Evolutionary conservation across 2,888 invertebrate species (phyloP), one percentile per base, ranked within the genome.

Genomic region (Dermolepida albohirtum): DNA sequence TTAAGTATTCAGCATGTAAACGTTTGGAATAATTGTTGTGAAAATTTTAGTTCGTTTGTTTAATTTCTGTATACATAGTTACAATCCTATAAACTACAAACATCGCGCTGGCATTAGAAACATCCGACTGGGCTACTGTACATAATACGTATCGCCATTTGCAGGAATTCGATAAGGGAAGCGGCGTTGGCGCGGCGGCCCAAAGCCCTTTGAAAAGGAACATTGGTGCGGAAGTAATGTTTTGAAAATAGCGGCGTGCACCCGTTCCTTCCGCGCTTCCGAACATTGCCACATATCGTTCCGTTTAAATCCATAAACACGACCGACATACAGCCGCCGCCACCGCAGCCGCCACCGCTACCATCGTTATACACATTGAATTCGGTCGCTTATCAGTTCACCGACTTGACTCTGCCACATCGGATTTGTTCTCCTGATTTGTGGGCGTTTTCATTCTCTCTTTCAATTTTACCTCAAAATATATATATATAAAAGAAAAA

Each of bases 151-250:
- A 80, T 79, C 76, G 76, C 76, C 75, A 75, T 79, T 79, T 74
- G 77, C 74, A 74, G 76, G 77, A 73, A 76, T 78, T 78, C 77
- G 80, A 79, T 79, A 79, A 80, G 78, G 78, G 76, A 75, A 34
- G 34, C 34, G 34, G 34, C 6, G 34, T 34, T 34, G 34, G 10
- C 34, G 34, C 34, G 34, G 75, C 70, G 66, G 74, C 71, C 76
- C 69, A 6, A 8, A 10, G 10, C 72, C 72, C 76, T 77, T 76
- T 79, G 75, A 80, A 79, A 80, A 77, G 79, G 74, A 73, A 77
- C 78, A 76, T 75, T 76, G 79, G 76, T 76, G 80, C 75, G 79
- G 80, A 80, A 80, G 76, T 79, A 80, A 80, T 78, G 78, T 76
- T 78, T 78, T 76, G 77, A 80, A 80, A 81, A 80, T 79, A 78